Conservation (phyloP, 2,113 vertebrate species). For the Telmatochromis bifrenatus region DNA sequence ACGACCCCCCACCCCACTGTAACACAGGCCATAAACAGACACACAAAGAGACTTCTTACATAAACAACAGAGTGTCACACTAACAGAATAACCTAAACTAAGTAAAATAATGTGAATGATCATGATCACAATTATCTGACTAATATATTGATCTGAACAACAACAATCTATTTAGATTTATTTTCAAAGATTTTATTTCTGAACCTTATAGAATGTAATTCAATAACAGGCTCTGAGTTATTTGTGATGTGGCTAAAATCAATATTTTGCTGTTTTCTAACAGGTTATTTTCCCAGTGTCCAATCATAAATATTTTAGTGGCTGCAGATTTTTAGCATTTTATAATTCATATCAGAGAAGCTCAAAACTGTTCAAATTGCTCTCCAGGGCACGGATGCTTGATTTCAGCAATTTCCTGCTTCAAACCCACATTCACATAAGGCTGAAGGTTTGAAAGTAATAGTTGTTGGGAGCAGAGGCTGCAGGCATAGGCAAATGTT, state of each 20-base stretch:
- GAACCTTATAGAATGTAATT: neutral
- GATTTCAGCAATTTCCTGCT: neutral
- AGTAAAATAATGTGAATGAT: neutral
- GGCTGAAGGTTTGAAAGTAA: neutral
- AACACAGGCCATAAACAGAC: slow-evolving; percentile 70
- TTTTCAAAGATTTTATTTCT: neutral
- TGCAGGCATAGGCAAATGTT: neutral
- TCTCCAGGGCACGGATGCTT: neutral
- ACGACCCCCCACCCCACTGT: slow-evolving; percentile 17
- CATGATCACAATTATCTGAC: neutral
- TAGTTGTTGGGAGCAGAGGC: neutral
- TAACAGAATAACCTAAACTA: neutral
- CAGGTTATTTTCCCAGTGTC: neutral
- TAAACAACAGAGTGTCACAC: neutral
- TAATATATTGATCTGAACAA: neutral
- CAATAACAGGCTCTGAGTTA: neutral
- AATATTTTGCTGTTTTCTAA: neutral
- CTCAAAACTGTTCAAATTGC: neutral
- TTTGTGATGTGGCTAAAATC: neutral
- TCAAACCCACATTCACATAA: neutral
- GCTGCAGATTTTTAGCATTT: neutral
- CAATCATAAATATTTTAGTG: neutral
- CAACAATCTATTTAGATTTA: neutral
- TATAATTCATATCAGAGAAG: neutral
- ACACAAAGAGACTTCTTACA: neutral